phyloP scores from a whole-genome alignment of 2,113 vertebrate genomes.

The Xenopus laevis region DNA sequence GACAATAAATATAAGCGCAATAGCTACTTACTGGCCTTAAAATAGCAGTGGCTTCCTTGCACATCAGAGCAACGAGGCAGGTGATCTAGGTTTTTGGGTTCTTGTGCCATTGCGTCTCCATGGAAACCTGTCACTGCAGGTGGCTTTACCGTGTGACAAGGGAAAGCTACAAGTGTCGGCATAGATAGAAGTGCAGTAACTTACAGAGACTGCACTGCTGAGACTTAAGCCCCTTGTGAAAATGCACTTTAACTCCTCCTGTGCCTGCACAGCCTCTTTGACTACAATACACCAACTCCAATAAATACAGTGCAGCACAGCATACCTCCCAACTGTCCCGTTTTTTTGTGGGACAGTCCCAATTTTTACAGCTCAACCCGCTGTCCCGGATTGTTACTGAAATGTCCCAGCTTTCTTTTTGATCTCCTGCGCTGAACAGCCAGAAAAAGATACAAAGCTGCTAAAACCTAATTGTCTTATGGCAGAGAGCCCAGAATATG shows the following conservation, averaged over 20 bases:
- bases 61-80: not conserved
- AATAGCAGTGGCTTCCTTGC: not conserved
- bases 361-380: no score
- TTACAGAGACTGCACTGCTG: slow-evolving; percentile 8
- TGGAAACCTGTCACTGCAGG: slow-evolving; percentile 31
- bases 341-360: no score
- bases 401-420: no score
- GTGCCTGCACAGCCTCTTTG: not conserved
- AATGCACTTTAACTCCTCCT: not conserved
- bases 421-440: no score
- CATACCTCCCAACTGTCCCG: no score
- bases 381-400: no score
- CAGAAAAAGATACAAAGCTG: no score
- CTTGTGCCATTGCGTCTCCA: slow-evolving; percentile 29
- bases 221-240: not conserved
- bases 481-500: no score
- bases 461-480: no score
- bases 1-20: no score
- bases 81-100: slow-evolving; percentile 16
- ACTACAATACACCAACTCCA: not conserved
- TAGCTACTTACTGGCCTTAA: not conserved
- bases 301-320: no score
- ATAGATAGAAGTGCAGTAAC: slow-evolving; percentile 14
- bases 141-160: slow-evolving; percentile 19
- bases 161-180: slow-evolving; percentile 1